Conservation (phyloP, 2,888 invertebrate species). For the Sphaerophoria taeniata region DNA sequence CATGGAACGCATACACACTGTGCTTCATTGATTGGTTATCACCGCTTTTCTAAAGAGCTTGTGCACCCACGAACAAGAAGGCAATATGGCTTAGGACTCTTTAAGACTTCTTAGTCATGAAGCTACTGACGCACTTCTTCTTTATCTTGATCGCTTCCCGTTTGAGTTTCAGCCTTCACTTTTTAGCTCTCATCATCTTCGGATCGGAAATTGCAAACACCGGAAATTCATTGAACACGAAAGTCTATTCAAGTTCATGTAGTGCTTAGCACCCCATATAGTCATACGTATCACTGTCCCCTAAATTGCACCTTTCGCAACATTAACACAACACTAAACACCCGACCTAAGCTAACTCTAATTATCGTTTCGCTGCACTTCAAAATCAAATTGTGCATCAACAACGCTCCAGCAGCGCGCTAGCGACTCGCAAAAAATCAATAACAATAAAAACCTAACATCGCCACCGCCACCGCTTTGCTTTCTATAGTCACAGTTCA, state of each 20-base stretch:
- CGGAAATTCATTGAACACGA: no score
- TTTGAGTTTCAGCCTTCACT: no score
- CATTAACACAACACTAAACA: slow-evolving; percentile 47
- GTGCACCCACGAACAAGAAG: no score
- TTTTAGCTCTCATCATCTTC: no score
- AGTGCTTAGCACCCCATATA: slow-evolving; percentile 61
- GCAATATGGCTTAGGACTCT: no score
- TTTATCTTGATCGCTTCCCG: no score
- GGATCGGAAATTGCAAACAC: no score
- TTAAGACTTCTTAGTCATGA: no score
- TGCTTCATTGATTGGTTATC: no score
- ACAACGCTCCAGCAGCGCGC: not conserved
- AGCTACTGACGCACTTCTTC: no score
- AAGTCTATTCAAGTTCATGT: slow-evolving; percentile 43
- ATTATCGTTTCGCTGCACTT: slow-evolving; percentile 50
- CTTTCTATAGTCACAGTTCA: slow-evolving; percentile 63
- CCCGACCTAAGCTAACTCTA: slow-evolving; percentile 42
- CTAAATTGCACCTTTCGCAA: slow-evolving; percentile 19
- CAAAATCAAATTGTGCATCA: slow-evolving; percentile 26
- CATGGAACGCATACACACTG: no score
- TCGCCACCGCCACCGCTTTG: not conserved
- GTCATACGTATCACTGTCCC: slow-evolving; percentile 24
- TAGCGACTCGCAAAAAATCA: slow-evolving; percentile 57
- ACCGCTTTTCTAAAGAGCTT: no score
- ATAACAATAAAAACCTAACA: slow-evolving; percentile 71